Base-by-base conservation (phyloP, 2,797 vertebrate species). In the Hydrolagus colliei region DNA sequence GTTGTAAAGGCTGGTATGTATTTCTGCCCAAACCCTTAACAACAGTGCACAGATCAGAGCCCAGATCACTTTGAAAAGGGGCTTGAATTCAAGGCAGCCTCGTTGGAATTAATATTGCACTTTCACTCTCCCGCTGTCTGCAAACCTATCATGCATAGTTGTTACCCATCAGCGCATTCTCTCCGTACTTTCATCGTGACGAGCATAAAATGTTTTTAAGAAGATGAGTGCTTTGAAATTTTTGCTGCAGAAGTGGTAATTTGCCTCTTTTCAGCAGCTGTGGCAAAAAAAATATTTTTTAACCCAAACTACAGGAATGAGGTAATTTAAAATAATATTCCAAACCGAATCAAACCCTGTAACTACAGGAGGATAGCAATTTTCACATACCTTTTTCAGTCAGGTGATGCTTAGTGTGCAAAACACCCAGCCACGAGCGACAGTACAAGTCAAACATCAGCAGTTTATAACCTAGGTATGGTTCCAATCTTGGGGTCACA, bases 291-390 rank as follows among this genome's bases (percentile, higher is more conserved):
- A 3, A 1, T 52, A 1, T 27, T 27, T 27, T 27, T 27, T 27
- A 27, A 27, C 27, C 20, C 74, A 76, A 16, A 18, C 16, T 76
- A 52, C 2, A 1, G 16, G 41, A 59, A 76, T 76, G 16, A 76
- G 59, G 41, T 76, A 35, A 59, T 16, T 76, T 76, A 59, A 52
- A 76, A 76, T 76, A 59, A 76, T 76, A 52, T 76, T 20, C 41
- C 74, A 41, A 52, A n/a, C 16, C 20, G 18, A 59, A 76, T 76
- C 41, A 52, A 52, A 52, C 41, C 74, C 16, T 76, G 41, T 59
- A 16, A 76, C 74, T 59, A 59, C n/a, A 52, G 41, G 35, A 52
- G n/a, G 41, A 59, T 10, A 76, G 7, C 41, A 76, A 59, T 10
- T 76, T 18, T 5, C 52, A 20, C 11, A 77, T 77, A 77, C 18